These are phyloP conservation scores for Drosophila funebris DNA, from an alignment of 1,140 invertebrate genomes.

Conservation along the genomic window DNA sequence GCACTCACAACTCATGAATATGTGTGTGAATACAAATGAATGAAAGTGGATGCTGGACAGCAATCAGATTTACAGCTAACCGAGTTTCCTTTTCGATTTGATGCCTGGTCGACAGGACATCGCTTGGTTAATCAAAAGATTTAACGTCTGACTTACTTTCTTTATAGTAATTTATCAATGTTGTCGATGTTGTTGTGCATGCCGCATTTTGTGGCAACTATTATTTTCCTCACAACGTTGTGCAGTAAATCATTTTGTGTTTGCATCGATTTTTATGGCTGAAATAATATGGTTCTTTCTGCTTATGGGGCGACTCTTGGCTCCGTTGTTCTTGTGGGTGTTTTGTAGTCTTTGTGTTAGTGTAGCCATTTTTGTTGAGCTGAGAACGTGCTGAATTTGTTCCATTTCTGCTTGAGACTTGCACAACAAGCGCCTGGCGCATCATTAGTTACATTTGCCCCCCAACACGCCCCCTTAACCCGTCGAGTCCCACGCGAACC, in stretches of 20 bases:
- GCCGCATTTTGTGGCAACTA: slow-evolving; percentile 45
- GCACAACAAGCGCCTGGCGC: slow-evolving; percentile 59
- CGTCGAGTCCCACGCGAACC: slow-evolving; percentile 21
- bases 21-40: slow-evolving; percentile 10
- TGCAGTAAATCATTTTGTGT: slow-evolving; percentile 49
- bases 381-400: slow-evolving; percentile 76
- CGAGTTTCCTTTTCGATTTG: slow-evolving; percentile 32
- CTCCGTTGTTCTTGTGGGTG: slow-evolving; percentile 1
- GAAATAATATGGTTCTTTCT: slow-evolving; percentile 10
- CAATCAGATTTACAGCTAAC: slow-evolving; percentile 17
- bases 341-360: too few species aligned
- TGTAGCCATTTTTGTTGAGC: too few species aligned
- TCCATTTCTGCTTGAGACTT: slow-evolving; percentile 68
- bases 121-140: slow-evolving; percentile 71
- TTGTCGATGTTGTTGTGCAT: slow-evolving; percentile 28
- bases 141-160: slow-evolving; percentile 71
- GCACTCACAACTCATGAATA: slow-evolving; percentile 22
- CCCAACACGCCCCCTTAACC: background rate
- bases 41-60: background rate
- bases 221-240: slow-evolving; percentile 24
- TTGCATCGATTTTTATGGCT: slow-evolving; percentile 41
- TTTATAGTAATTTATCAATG: slow-evolving; percentile 78
- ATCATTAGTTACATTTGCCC: slow-evolving; percentile 71
- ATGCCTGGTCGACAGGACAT: slow-evolving; percentile 23
- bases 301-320: background rate